Base-by-base conservation (phyloP, 2,888 invertebrate species). In the Caenorhabditis sp. region DNA sequence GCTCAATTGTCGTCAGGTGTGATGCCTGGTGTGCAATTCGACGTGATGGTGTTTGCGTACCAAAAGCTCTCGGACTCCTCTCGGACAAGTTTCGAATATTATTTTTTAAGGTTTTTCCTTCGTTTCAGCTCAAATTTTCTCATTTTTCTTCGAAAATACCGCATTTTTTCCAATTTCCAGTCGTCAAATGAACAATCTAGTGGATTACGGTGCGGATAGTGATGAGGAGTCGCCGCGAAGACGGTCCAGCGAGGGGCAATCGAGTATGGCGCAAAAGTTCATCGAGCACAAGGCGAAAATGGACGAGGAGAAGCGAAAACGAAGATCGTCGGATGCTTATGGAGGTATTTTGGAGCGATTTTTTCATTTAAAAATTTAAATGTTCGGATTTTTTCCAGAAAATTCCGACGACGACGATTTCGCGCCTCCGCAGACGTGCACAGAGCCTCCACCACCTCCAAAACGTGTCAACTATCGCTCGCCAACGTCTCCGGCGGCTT, bases 371-470 rank as follows among this genome's bases (percentile, higher is more conserved):
- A 38, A 26, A 44, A 35, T 38, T 6, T 22, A 22, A 54, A 54
- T 8, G 14, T 54, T 19, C 54, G 56, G 14, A 8, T 7, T 56
- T 63, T 44, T 44, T 35, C 14, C 24, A 63, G 31, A 59, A 38
- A 31, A 70, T 56, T 63, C 54, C 14, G 58, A 76, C 47, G 49
- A 64, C 41, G 41, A 66, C 12, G 24, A 49, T 10, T 38, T 24
- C 7, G 47, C 66, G 12, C 12, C 19, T 0, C 35, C 28, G 4
- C 51, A 47, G 12, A 69, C 75, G 35, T 82, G 85, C 51, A 63
- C 51, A 0, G 86, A 86, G 44, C 86, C 86, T 0, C 85, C 86
- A n/a, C 82, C 86, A 12, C n/a, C n/a, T n/a, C 86, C 86, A 12
- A 83, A 85, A 77, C 47, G 83, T 58, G 31, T 76, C n/a, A 38